Base-by-base conservation (phyloP, 2,113 vertebrate genomes). In the Varanus salvator region DNA sequence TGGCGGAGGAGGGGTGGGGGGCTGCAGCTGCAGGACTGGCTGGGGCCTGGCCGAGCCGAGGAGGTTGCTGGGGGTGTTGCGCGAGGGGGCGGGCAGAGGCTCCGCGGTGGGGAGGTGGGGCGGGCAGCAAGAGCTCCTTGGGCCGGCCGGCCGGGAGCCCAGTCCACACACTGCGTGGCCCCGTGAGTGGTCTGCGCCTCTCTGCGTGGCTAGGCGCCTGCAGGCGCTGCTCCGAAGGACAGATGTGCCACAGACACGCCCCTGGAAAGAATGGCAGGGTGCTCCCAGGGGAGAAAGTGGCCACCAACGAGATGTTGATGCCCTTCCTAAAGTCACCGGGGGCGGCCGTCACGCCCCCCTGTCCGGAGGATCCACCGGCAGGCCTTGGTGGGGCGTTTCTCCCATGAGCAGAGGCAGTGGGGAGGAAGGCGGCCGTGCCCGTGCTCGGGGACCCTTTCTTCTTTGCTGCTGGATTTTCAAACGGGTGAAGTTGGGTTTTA, bases 51-150 rank as follows among this genome's bases (percentile, higher is more conserved):
- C 31, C 0, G 27, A 34, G 34, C 31, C 34, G 50, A 48, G 48
- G 38, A 64, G 66, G 38, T 6, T 31, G 44, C 15, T 0, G 1
- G 77, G 52, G 8, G 27, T 31, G 29, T n/a, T 27, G 71, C 6
- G 19, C 25, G 1, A 1, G 6, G 31, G 3, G 0, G 54, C 1
- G 19, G 44, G 1, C 0, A 48, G 23, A 2, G 38, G 23, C 38
- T 31, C 52, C 50, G 66, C 15, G 0, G 31, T 6, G 5, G 66
- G 44, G 6, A 0, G 25, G 87, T 85, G 87, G 90, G 77, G 9
- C 50, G 15, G 87, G 15, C 19, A 14, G 38, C 38, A 44, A 1
- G 38, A 44, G 21, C 60, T 64, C 60, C 71, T 31, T 29, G 29
- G 29, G 1, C 29, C 71, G 5, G 11, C 71, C 1, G 9, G 9